Evolutionary conservation across 2,888 invertebrate species (phyloP), one percentile per base, ranked within the genome.

Genomic region (Melinaea marsaeus): DNA sequence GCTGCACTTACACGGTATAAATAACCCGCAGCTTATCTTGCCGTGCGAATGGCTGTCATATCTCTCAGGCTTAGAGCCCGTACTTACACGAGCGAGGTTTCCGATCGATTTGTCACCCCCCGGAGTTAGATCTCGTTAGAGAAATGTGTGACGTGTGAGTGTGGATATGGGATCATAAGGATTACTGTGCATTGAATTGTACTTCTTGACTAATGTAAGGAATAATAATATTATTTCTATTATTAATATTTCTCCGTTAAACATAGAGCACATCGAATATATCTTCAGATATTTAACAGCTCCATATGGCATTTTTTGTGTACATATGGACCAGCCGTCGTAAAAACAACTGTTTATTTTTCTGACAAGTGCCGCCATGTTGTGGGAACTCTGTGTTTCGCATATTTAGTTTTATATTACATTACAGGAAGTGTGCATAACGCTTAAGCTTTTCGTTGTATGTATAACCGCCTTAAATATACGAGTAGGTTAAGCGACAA

Each of bases 71-170:
- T 63, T 55, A 69, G 65, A 64, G 63, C 65, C 55, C 66, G 59
- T 64, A 66, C 65, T 60, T 62, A 59, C 68, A 67, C 54, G 61
- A 61, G 63, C 59, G 62, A 64, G 67, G 62, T 62, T 57, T 62
- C 62, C 69, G 65, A 69, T 64, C 71, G 65, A 74, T 74, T 70
- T 68, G 69, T 76, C 72, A 70, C 69, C 72, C 61, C 70, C 57
- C 65, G 67, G 71, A 67, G 61, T 55, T 61, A 47, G 60, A 61
- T 48, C 64, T 64, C 62, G 66, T 60, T 60, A 64, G 37, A 62
- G 51, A 51, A 58, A 58, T 60, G 46, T 61, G 48, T 59, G 61
- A 62, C 54, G 55, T 62, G 61, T 56, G 57, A 55, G 58, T 13
- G 55, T 42, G 58, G 47, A 59, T 60, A 58, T 58, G 46, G 55